phyloP scores from a whole-genome alignment of 2,797 vertebrate genomes.

The Thunnus albacares region DNA sequence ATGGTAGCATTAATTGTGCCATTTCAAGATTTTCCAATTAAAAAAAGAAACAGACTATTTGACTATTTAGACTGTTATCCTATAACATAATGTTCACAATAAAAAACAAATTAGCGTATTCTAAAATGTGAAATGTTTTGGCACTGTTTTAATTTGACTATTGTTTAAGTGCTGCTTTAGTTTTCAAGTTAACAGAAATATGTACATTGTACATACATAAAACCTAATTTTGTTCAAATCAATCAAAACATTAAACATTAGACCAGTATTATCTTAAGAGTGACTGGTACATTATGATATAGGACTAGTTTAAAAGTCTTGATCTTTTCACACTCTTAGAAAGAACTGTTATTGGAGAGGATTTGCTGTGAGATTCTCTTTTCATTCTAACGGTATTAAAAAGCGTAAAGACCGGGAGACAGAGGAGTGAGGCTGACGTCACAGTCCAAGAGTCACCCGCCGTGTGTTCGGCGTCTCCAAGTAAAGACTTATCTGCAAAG shows the following conservation, averaged over 20 bases:
- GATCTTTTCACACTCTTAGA: constrained; percentile 80
- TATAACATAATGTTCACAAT: background rate
- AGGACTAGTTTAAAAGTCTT: constrained; percentile 74
- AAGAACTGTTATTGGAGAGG: constrained; percentile 75
- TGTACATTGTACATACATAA: background rate
- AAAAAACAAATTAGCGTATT: background rate
- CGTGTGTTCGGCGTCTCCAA: constrained; percentile 89
- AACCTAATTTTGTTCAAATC: constrained; percentile 25
- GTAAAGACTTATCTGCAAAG: constrained; percentile 88
- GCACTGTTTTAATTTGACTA: background rate
- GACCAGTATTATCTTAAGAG: constrained; percentile 44
- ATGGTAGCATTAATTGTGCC: background rate
- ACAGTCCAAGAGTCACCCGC: constrained; percentile 89
- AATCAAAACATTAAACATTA: constrained; percentile 22
- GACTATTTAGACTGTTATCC: background rate
- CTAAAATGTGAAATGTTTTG: background rate
- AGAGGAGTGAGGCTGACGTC: constrained; percentile 86
- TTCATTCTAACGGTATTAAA: constrained; percentile 83
- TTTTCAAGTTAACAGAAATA: background rate
- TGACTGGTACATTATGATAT: constrained; percentile 71
- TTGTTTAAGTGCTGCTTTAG: background rate
- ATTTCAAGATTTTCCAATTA: constrained; percentile 8
- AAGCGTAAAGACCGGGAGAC: constrained; percentile 83
- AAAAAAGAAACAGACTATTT: constrained; percentile 9
- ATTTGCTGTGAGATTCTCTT: constrained; percentile 82